Evolutionary conservation across 2,797 vertebrate species (phyloP).

Genomic region (Tapera naevia): DNA sequence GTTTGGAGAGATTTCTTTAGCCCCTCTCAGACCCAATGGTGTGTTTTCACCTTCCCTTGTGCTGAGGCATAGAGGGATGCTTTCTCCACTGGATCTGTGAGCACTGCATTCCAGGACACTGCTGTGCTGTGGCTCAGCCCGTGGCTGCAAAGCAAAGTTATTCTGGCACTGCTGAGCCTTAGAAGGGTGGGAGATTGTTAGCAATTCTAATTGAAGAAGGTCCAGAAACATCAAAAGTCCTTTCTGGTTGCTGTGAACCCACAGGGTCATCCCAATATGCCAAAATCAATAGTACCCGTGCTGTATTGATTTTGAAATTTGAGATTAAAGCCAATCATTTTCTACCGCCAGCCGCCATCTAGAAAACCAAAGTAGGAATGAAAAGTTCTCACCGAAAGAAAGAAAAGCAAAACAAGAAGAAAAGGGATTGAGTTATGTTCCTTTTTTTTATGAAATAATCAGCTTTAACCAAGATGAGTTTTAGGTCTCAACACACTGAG

Average conservation of each 20-base stretch:
- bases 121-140: neutral
- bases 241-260: conserved; percentile 32
- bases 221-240: conserved; percentile 47
- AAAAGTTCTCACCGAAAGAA: conserved; percentile 2
- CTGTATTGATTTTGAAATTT: conserved; percentile 53
- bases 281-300: conserved; percentile 55
- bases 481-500: conserved; percentile 33
- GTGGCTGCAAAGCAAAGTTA: neutral
- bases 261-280: neutral
- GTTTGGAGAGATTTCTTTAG: neutral
- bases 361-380: neutral
- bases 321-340: conserved; percentile 55
- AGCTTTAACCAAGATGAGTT: conserved; percentile 38
- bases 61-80: neutral
- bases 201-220: conserved; percentile 39
- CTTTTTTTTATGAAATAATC: conserved; percentile 37
- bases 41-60: neutral
- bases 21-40: neutral
- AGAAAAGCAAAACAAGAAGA: neutral
- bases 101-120: neutral
- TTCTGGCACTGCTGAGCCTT: neutral
- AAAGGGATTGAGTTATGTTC: conserved; percentile 17
- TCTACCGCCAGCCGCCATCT: conserved; percentile 17
- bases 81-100: neutral
- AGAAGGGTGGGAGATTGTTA: neutral